Conservation (phyloP, 1,140 invertebrate genomes). For the Eriocheir sinensis region DNA sequence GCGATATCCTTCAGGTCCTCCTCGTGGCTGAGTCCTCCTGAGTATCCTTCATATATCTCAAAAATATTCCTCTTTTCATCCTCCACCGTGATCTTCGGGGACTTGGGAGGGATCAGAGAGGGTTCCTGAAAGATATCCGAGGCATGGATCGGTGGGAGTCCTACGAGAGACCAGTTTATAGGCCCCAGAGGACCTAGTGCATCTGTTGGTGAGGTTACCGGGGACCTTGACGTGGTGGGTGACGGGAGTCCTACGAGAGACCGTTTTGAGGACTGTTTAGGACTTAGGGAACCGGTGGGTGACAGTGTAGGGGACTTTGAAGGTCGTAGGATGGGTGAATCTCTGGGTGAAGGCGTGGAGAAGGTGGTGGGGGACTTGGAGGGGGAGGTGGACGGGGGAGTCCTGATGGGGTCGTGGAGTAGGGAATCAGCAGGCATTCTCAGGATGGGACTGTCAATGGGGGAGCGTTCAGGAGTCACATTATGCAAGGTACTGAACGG, state of each 20-base stretch:
- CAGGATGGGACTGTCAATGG: conserved; percentile 49
- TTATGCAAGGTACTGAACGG: conserved; percentile 60
- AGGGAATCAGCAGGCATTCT: conserved; percentile 35
- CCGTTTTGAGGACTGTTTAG: too few species aligned
- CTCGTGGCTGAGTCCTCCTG: background rate
- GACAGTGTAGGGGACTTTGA: conserved; percentile 38
- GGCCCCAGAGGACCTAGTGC: background rate
- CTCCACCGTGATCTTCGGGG: conserved; percentile 69
- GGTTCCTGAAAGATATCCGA: conserved; percentile 17
- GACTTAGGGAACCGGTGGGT: conserved; percentile 48
- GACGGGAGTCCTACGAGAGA: background rate
- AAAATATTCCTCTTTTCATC: conserved; percentile 73
- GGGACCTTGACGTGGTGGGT: conserved; percentile 52
- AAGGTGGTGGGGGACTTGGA: conserved; percentile 61
- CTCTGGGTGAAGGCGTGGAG: conserved; percentile 65
- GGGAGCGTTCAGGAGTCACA: conserved; percentile 66
- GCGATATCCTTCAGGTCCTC: background rate
- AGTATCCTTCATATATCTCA: conserved; percentile 59
- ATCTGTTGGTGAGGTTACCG: conserved; percentile 39
- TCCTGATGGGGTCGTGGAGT: conserved; percentile 32
- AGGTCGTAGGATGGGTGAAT: conserved; percentile 34
- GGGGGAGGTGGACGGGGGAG: conserved; percentile 60
- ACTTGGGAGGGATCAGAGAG: conserved; percentile 61
- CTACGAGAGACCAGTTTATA: conserved; percentile 35
- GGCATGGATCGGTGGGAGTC: conserved; percentile 49